Base-by-base conservation (phyloP, 2,888 invertebrate genomes). In the Eurois occulta region DNA sequence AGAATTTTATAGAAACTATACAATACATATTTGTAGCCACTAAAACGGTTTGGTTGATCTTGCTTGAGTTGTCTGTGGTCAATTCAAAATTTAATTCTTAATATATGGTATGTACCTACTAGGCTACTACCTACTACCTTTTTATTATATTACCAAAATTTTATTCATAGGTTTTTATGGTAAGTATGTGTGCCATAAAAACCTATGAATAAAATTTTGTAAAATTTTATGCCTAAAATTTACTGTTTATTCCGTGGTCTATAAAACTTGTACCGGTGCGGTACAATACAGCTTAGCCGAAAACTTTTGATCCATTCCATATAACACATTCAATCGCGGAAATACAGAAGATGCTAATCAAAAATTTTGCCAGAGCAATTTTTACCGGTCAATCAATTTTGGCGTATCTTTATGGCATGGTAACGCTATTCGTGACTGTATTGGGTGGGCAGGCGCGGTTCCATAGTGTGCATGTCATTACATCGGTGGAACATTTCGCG, bases 401-500 rank as follows among this genome's bases (percentile, higher is more conserved):
- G 75, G 82, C 73, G 83, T 80, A 62, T 69, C 84, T 81, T 83
- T 81, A 87, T 84, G 87, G 84, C 80, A 81, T 84, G 79, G 86
- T 80, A 82, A 86, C 81, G 82, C 77, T 86, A 85, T 84, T 87
- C 89, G 88, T 89, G 90, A 87, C 79, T 82, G 81, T 85, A 84
- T 80, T 87, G 88, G 81, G 87, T 87, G 85, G 83, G 83, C 82
- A 80, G 81, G 79, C 80, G 84, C 85, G 87, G 82, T 83, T 86
- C 91, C 93, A 92, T 91, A 94, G 89, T 83, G 92, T 88, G 91
- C 93, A 91, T 93, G 93, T 92, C 93, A 94, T 94, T 93, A 94
- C 92, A 91, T 93, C 91, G 91, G 92, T 92, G 89, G 91, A 93
- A 91, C 91, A 94, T 91, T 92, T 93, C 91, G 94, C 94, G 94